A percentile compares a stretch with the other conserved stretches of the same genome.
Conservation (phyloP, 2,888 invertebrate species). For the Deilephila elpenor region DNA sequence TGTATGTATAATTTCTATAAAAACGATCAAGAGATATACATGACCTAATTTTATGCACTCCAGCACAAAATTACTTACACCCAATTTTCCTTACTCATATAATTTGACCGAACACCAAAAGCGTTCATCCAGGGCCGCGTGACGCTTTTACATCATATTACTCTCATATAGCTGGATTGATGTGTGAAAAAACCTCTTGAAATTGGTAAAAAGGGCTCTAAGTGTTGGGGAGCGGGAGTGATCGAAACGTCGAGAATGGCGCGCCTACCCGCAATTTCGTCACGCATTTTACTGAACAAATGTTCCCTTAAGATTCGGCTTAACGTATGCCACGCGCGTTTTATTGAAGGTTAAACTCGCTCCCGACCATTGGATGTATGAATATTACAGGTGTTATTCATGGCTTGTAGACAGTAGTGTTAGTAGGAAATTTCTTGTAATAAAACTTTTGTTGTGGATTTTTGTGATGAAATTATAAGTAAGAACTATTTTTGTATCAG, state of each 20-base stretch:
- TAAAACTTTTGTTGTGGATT: background rate
- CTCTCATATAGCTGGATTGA: constrained; percentile 78
- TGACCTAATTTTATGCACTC: background rate
- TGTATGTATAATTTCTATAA: no score
- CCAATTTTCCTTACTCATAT: constrained; percentile 37
- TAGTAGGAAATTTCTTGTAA: no score
- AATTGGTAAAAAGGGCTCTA: constrained; percentile 84
- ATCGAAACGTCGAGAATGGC: constrained; percentile 71
- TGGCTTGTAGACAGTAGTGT: constrained; percentile 38
- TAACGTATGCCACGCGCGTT: constrained; percentile 80
- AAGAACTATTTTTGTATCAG: no score
- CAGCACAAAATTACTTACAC: background rate
- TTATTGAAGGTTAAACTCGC: constrained; percentile 75
- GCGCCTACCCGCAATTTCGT: constrained; percentile 77
- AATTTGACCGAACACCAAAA: constrained; percentile 51
- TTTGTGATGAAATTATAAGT: background rate
- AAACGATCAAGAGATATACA: no score
- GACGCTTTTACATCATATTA: constrained; percentile 76
- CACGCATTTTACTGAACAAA: constrained; percentile 82
- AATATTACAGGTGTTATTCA: constrained; percentile 64
- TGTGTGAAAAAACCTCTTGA: constrained; percentile 80
- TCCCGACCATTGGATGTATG: constrained; percentile 58
- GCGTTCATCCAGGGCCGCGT: constrained; percentile 53
- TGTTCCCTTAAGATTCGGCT: constrained; percentile 77
- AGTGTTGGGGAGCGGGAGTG: constrained; percentile 75